phyloP scores from a whole-genome alignment of 2,113 vertebrate genomes.

The Proteles cristata region DNA sequence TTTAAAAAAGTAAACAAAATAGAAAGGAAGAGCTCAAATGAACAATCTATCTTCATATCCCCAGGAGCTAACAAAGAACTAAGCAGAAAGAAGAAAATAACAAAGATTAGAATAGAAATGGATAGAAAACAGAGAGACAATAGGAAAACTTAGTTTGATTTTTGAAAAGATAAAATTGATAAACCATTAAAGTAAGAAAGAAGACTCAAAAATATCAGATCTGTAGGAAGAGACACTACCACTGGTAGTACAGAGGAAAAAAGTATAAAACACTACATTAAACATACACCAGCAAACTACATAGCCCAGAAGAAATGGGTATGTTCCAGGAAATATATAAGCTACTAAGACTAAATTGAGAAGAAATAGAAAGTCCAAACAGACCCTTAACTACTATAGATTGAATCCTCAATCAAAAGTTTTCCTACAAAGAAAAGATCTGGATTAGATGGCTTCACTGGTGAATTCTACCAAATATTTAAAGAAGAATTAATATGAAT shows the following conservation, averaged over 20 bases:
- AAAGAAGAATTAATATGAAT: not conserved
- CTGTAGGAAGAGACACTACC: not conserved
- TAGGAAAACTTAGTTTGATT: not conserved
- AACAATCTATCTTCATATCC: not conserved
- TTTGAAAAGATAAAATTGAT: not conserved
- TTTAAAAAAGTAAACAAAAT: no score
- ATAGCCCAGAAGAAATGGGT: not conserved
- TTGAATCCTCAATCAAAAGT: not conserved
- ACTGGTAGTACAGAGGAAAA: not conserved
- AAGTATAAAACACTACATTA: not conserved
- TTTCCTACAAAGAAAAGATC: not conserved
- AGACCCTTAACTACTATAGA: not conserved
- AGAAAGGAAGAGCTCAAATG: not conserved
- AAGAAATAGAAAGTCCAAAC: not conserved
- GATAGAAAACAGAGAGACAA: not conserved
- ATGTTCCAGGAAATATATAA: not conserved
- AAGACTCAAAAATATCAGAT: not conserved
- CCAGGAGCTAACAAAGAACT: not conserved
- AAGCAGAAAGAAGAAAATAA: not conserved
- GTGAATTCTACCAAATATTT: not conserved
- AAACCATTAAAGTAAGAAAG: not conserved
- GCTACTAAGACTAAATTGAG: not conserved
- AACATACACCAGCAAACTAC: not conserved
- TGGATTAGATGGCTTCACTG: not conserved
- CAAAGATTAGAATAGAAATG: not conserved